phyloP scores from a whole-genome alignment of 2,113 vertebrate genomes.

The Eclectus roratus region DNA sequence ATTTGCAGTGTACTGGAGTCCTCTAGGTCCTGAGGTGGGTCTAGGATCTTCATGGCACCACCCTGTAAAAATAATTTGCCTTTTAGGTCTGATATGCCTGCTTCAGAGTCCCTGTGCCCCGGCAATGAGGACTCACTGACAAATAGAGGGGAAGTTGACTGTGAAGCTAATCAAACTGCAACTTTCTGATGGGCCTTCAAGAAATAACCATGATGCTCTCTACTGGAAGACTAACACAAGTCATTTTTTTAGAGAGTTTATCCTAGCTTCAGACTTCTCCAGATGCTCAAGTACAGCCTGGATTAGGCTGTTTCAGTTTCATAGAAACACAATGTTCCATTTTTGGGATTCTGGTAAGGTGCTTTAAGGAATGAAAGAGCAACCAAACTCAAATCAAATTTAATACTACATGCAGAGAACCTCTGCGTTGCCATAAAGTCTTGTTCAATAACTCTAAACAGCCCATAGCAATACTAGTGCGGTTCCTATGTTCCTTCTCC shows the following conservation, averaged over 20 bases:
- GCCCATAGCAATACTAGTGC: background rate
- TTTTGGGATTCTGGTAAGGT: background rate
- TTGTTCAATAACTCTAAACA: background rate
- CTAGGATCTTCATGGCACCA: background rate
- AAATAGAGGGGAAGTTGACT: background rate
- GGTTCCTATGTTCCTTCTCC: background rate
- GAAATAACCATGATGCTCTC: background rate
- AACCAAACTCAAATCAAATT: background rate
- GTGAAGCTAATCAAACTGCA: background rate
- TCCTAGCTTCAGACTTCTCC: background rate
- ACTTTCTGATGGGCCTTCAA: background rate
- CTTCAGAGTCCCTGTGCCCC: background rate
- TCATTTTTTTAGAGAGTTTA: background rate
- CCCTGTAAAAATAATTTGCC: background rate
- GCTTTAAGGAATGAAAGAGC: background rate
- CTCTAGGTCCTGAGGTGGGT: background rate
- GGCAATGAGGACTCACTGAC: background rate
- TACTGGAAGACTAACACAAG: background rate
- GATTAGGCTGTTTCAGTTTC: background rate
- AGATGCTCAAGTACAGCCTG: background rate
- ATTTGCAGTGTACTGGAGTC: background rate
- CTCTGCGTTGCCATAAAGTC: background rate
- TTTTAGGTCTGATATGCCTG: background rate
- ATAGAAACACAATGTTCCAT: background rate
- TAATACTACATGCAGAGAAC: background rate